Conservation (phyloP, 2,113 vertebrate genomes). For the Agapornis roseicollis region DNA sequence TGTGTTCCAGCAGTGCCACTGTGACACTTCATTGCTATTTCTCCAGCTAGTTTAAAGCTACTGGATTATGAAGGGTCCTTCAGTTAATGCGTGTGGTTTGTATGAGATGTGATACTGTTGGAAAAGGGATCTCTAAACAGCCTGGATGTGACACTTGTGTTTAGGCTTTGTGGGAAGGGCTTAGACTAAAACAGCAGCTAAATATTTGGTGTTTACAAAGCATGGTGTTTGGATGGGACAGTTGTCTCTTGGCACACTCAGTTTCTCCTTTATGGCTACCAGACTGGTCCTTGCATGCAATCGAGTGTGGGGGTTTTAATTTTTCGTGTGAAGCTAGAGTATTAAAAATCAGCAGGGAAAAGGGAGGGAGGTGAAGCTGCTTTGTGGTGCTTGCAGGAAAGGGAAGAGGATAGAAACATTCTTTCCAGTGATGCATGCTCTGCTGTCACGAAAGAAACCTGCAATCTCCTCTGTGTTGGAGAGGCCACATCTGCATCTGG, state of each 20-base stretch:
- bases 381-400: background rate
- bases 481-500: background rate
- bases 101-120: background rate
- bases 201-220: background rate
- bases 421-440: fast-evolving
- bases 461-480: background rate
- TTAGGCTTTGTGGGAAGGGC: background rate
- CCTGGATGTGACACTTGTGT: background rate
- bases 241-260: background rate
- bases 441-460: background rate
- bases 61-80: background rate
- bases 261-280: background rate
- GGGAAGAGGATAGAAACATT: background rate
- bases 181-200: background rate
- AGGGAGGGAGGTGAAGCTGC: background rate
- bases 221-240: background rate
- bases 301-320: fast-evolving
- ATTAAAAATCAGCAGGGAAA: background rate
- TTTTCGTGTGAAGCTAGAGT: background rate
- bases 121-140: background rate
- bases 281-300: background rate
- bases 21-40: fast-evolving
- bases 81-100: background rate
- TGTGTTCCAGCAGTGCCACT: background rate
- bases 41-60: background rate